Evolutionary conservation across 2,113 vertebrate species (phyloP).

Genomic region (Argyrosomus japonicus): DNA sequence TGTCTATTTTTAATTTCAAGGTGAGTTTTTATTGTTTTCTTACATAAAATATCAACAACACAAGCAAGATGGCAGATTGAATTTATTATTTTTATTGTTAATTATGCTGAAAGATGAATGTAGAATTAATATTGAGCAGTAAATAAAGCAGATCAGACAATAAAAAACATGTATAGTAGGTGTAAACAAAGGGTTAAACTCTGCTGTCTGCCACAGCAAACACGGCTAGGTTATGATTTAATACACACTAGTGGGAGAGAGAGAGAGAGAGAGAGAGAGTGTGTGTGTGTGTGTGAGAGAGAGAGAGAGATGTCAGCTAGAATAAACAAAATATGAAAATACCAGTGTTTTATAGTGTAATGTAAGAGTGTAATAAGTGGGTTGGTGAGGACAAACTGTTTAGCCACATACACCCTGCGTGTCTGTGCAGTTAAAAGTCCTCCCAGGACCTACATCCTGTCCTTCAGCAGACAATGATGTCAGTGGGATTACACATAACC

Average conservation of each 20-base stretch:
- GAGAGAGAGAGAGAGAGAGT: too few relatives aligned
- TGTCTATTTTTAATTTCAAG: background rate
- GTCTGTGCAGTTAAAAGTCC: background rate
- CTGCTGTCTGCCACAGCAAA: background rate
- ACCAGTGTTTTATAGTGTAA: background rate
- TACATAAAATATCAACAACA: background rate
- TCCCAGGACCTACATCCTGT: background rate
- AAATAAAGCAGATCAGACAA: background rate
- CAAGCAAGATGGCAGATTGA: background rate
- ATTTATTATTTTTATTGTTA: background rate
- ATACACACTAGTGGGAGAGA: background rate
- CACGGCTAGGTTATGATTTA: background rate
- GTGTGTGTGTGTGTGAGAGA: too few relatives aligned
- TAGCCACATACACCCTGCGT: background rate
- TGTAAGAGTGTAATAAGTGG: background rate
- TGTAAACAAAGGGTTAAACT: constrained; percentile 8
- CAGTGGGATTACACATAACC: too few relatives aligned
- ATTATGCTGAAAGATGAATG: background rate
- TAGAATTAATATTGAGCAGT: background rate
- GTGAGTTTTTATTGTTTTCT: background rate
- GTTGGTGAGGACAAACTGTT: background rate
- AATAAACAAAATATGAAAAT: background rate
- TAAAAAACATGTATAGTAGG: background rate
- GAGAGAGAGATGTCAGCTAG: too few relatives aligned
- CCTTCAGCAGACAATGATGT: background rate